Evolutionary conservation across 2,797 vertebrate species (phyloP).

Genomic region (Arnoldichthys spilopterus): DNA sequence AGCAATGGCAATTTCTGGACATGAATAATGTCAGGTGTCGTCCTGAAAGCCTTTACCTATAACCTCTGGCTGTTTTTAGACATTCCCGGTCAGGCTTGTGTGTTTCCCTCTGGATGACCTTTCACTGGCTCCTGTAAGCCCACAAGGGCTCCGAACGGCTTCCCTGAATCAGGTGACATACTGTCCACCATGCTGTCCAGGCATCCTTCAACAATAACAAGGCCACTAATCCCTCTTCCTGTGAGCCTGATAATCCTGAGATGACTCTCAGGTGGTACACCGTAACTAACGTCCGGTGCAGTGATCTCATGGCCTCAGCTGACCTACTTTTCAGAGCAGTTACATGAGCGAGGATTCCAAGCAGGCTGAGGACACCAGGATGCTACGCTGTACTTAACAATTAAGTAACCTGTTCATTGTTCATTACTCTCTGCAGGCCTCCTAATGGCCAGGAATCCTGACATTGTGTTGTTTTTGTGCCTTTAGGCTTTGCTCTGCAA

Average conservation of each 20-base stretch:
- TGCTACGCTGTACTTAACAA: background rate
- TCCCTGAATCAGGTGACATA: constrained; percentile 51
- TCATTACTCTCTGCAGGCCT: too few relatives aligned
- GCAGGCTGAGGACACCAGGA: background rate
- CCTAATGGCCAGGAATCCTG: too few relatives aligned
- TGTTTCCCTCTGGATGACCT: constrained; percentile 60
- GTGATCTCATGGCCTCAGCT: constrained; percentile 8
- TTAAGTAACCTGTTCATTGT: background rate
- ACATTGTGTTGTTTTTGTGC: too few relatives aligned
- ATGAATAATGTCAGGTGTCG: background rate
- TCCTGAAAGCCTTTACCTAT: background rate
- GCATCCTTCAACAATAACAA: constrained; percentile 47
- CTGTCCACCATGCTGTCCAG: constrained; percentile 29
- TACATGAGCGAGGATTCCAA: background rate
- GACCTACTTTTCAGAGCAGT: constrained; percentile 29
- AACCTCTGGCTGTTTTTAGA: background rate
- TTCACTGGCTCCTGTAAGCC: constrained; percentile 51
- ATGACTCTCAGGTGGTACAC: constrained; percentile 51
- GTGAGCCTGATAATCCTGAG: constrained; percentile 49
- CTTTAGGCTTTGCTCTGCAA: too few relatives aligned
- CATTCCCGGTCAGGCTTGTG: constrained; percentile 9
- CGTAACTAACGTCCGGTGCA: constrained; percentile 25
- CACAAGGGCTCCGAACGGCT: constrained; percentile 58
- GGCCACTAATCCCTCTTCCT: constrained; percentile 51
- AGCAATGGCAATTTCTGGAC: background rate